Percentiles rank a stretch among this genome's conserved stretches.
Evolutionary conservation across 2,113 vertebrate genomes (phyloP).

Genomic region (Ammospiza caudacuta): DNA sequence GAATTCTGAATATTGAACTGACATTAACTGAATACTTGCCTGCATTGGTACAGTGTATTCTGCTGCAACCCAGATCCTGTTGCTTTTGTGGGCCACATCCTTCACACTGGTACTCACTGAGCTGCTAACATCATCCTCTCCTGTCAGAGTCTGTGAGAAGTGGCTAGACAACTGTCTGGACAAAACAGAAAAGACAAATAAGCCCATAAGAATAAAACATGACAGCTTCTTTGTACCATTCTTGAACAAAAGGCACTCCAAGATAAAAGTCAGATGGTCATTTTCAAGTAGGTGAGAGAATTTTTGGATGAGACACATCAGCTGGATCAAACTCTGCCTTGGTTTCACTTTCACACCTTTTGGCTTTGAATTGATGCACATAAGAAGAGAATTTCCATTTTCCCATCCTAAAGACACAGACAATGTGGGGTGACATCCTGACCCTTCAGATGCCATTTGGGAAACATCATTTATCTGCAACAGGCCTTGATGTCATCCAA

Average conservation of each 20-base stretch:
- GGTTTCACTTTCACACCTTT: not conserved
- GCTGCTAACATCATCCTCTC: constrained; percentile 76
- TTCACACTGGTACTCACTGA: constrained; percentile 78
- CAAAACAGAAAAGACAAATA: not conserved
- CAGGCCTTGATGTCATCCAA: not conserved
- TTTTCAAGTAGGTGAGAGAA: not conserved
- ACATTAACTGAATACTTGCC: constrained; percentile 51
- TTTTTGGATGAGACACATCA: not conserved
- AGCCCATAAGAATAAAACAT: not conserved
- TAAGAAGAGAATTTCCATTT: not conserved
- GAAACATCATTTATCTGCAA: not conserved
- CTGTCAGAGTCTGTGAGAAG: constrained; percentile 72
- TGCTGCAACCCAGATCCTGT: constrained; percentile 75
- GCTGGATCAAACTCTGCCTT: not conserved
- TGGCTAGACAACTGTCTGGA: constrained; percentile 53
- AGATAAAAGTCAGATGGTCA: not conserved
- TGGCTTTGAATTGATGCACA: not conserved
- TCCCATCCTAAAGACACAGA: not conserved
- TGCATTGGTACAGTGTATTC: constrained; percentile 73
- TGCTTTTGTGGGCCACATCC: constrained; percentile 65
- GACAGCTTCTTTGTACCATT: not conserved
- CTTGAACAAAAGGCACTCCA: not conserved
- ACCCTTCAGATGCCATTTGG: not conserved
- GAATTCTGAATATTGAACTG: not conserved
- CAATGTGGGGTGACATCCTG: not conserved